A percentile compares a stretch with the other conserved stretches of the same genome.
Evolutionary conservation across 2,113 vertebrate genomes (phyloP).

Genomic region (Hypanus sabinus): DNA sequence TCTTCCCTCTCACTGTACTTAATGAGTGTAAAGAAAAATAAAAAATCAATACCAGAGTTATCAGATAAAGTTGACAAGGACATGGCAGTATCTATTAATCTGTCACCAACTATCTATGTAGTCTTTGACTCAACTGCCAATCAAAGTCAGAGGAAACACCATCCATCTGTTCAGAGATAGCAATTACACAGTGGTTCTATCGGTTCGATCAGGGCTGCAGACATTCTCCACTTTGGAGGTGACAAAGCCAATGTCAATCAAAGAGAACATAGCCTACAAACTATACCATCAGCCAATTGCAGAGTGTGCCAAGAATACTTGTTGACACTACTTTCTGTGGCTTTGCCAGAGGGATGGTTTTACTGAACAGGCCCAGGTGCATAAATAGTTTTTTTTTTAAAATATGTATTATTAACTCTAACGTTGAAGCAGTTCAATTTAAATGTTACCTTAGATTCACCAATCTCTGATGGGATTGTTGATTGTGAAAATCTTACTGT

Average conservation of each 20-base stretch:
- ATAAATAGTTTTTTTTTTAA: not conserved
- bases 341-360: not conserved
- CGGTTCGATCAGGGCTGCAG: not conserved
- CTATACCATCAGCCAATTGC: not conserved
- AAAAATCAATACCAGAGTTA: not conserved
- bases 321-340: not conserved
- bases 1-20: not conserved
- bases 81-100: not conserved
- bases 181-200: not conserved
- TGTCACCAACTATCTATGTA: not conserved
- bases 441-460: not conserved
- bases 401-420: not conserved
- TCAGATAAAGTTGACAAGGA: not conserved
- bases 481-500: not conserved
- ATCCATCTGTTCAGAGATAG: conserved; percentile 14
- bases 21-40: not conserved
- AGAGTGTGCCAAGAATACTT: not conserved
- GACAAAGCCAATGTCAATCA: not conserved
- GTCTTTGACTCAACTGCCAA: not conserved
- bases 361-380: not conserved
- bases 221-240: not conserved
- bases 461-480: not conserved
- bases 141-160: not conserved
- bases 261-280: not conserved
- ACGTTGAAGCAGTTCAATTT: not conserved